A percentile compares a stretch with the other conserved stretches of the same genome.
Conservation (phyloP, 1,140 invertebrate species). For the Achatina immaculata region DNA sequence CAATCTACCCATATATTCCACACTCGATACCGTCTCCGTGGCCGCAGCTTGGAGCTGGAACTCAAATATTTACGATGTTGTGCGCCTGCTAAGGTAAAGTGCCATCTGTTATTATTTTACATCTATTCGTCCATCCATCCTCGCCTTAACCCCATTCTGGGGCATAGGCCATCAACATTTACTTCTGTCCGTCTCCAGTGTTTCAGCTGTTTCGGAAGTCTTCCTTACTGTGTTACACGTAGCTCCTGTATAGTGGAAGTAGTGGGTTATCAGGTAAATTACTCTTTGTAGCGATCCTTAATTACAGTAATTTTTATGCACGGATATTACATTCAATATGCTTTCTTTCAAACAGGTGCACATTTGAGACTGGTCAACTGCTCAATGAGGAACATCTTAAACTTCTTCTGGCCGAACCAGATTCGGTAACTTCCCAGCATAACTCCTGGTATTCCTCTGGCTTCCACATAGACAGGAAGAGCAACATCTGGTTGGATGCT, state of each 20-base stretch:
- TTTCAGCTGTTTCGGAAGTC: too few species aligned
- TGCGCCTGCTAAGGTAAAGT: conserved; percentile 56
- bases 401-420: conserved; percentile 44
- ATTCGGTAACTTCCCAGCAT: conserved; percentile 34
- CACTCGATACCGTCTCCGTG: conserved; percentile 48
- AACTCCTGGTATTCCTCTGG: conserved; percentile 55
- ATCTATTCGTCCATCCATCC: too few species aligned
- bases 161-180: too few species aligned
- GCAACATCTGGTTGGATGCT: conserved; percentile 57
- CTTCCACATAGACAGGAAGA: conserved; percentile 51
- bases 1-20: conserved; percentile 43
- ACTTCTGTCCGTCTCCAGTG: too few species aligned
- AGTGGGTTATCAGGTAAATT: too few species aligned
- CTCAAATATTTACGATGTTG: conserved; percentile 62
- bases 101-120: too few species aligned
- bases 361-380: conserved; percentile 46
- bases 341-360: conserved; percentile 31
- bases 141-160: too few species aligned
- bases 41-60: conserved; percentile 64
- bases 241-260: too few species aligned
- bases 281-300: too few species aligned
- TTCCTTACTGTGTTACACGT: too few species aligned
- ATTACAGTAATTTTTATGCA: neutral
- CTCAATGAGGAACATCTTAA: conserved; percentile 50
- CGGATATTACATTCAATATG: neutral